Percentiles rank a stretch among this genome's conserved stretches.
These are phyloP conservation scores for Trochalopteron elliotii DNA, from an alignment of 2,113 vertebrate species.

Conservation along the genomic window DNA sequence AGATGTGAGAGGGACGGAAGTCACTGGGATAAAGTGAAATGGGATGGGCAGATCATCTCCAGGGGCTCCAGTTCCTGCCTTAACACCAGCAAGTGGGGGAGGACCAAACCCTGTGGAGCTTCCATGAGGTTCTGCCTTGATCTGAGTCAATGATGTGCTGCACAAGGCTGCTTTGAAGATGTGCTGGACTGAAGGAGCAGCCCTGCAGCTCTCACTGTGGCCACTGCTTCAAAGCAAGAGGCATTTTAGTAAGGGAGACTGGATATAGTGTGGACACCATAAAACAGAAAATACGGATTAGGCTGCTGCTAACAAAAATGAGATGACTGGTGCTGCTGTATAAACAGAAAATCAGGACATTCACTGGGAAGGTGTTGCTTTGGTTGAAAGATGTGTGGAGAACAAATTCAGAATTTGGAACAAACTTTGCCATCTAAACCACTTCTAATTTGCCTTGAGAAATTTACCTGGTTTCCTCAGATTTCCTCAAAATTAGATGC, in stretches of 20 bases:
- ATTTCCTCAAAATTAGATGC: not conserved
- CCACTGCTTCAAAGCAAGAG: not conserved
- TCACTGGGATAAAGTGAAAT: not conserved
- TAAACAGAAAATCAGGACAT: not conserved
- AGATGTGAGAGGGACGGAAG: not conserved
- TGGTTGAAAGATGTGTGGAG: slow-evolving; percentile 1
- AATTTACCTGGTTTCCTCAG: not conserved
- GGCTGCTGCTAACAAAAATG: not conserved
- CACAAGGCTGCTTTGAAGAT: not conserved
- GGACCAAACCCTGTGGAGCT: not conserved
- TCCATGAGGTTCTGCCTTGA: not conserved
- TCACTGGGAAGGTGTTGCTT: not conserved
- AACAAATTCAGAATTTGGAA: slow-evolving; percentile 20
- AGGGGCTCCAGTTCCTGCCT: not conserved
- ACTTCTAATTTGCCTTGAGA: not conserved
- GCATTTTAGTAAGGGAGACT: not conserved
- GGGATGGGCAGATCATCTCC: not conserved
- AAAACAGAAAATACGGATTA: not conserved
- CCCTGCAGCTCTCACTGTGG: not conserved
- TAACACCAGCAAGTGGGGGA: not conserved
- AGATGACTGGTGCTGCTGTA: not conserved
- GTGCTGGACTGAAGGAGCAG: not conserved
- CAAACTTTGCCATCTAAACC: not conserved
- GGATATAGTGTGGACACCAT: not conserved
- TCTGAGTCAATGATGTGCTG: not conserved